Evolutionary conservation across 2,113 vertebrate genomes (phyloP), one percentile per base, ranked within the genome.

Genomic region (Amazona guildingii): DNA sequence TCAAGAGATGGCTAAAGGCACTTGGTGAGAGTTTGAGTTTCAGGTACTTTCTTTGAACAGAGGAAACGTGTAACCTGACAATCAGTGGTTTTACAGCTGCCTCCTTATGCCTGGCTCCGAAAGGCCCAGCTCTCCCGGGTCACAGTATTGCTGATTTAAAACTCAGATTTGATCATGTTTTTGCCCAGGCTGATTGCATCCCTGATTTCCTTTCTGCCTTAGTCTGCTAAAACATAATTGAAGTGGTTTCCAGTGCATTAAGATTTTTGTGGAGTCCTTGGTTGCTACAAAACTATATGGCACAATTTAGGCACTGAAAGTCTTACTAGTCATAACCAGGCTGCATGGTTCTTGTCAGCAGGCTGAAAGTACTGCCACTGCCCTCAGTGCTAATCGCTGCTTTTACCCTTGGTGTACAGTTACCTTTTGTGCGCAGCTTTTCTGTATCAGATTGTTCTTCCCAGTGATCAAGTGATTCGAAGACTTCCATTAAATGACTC

Each of bases 41-140:
- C 3, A 13, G 48, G 13, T 17, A 6, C 18, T 75, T 27, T 11
- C 19, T 90, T 72, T 1, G 1, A 39, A 27, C 0, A 2, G 39
- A 48, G 17, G 39, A 55, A 66, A 19, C 0, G 0, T 19, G 3
- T 20, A 57, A 43, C 44, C 11, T 78, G 86, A 17, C 35, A 37
- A 0, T 35, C 3, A 1, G 29, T 52, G 43, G 7, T 64, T 90
- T 70, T 85, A 28, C 35, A 85, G 29, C 25, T 70, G 24, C 27
- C 29, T 63, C 25, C 23, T 72, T n/a, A 7, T 5, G 28, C 55
- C 80, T 3, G 4, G 39, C 49, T 75, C 39, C 11, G 7, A 4
- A 13, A 62, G 61, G 76, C 67, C 41, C 12, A n/a, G 29, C 28
- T 81, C 2, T 6, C 2, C 39, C 72, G 52, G 13, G 8, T 73